Evolutionary conservation across 64 coral and sea anemone species (phyloP).

Genomic region (Pocillopora verrucosa): DNA sequence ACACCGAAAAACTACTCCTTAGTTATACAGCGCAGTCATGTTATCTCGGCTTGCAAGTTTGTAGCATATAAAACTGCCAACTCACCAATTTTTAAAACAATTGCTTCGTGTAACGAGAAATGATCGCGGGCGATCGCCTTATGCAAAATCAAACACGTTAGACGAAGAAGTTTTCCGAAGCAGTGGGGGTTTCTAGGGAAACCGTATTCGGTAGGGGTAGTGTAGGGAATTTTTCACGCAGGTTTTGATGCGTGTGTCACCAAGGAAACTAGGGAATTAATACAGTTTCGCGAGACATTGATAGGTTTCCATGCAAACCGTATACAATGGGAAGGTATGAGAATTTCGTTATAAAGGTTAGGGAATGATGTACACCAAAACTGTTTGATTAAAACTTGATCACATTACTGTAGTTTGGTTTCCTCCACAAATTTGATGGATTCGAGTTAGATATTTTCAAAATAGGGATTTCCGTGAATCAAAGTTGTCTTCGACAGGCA

Average conservation of each 20-base stretch:
- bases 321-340: too few species aligned
- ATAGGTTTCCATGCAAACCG: too few species aligned
- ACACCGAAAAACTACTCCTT: not conserved
- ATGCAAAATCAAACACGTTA: not conserved
- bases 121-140: conserved; percentile 21
- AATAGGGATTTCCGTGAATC: too few species aligned
- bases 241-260: not conserved
- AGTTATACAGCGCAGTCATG: not conserved
- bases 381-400: too few species aligned
- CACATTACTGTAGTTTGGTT: too few species aligned
- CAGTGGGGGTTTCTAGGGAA: conserved; percentile 32
- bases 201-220: not conserved
- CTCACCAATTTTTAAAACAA: conserved; percentile 46
- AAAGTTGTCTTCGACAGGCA: too few species aligned
- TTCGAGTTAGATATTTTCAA: too few species aligned
- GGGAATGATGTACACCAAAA: too few species aligned
- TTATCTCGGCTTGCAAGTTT: not conserved
- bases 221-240: not conserved
- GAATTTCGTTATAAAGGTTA: too few species aligned
- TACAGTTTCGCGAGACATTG: too few species aligned
- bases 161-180: not conserved
- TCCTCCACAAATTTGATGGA: too few species aligned
- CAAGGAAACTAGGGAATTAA: not conserved
- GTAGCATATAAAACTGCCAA: conserved; percentile 27
- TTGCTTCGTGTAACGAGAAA: not conserved